These are phyloP conservation scores for Ploceus nigricollis DNA, from an alignment of 2,113 vertebrate species.

Conservation along the genomic window DNA sequence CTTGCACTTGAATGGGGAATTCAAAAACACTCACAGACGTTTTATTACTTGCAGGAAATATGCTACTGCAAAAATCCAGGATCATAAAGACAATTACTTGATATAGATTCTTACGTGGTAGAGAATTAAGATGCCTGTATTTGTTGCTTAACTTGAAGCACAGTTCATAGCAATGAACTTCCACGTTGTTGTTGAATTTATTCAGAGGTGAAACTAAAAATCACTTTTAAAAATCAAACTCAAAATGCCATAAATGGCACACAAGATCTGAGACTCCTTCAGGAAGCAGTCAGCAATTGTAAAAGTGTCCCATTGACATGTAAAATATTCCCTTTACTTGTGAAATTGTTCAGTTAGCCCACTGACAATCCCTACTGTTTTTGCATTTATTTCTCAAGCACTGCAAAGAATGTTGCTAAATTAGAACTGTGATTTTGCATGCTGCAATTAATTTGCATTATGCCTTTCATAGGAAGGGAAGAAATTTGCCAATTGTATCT, in stretches of 20 bases:
- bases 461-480: background rate
- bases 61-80: background rate
- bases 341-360: background rate
- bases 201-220: background rate
- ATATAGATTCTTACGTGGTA: background rate
- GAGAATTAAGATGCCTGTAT: background rate
- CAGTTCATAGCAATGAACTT: background rate
- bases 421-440: constrained; percentile 7
- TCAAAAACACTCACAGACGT: background rate
- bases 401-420: background rate
- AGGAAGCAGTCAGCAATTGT: background rate
- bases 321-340: background rate
- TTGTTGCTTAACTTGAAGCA: background rate
- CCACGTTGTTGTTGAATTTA: background rate
- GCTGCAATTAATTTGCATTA: constrained; percentile 28
- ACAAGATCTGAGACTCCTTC: background rate
- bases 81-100: background rate
- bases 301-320: background rate
- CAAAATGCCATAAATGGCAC: background rate
- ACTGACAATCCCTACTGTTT: background rate
- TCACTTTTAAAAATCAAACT: background rate
- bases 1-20: background rate
- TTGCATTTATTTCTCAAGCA: background rate
- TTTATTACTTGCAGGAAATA: background rate
- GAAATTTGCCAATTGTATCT: background rate